Base-by-base conservation (phyloP, 1,140 invertebrate species). In the Hydropsyche tenuis region DNA sequence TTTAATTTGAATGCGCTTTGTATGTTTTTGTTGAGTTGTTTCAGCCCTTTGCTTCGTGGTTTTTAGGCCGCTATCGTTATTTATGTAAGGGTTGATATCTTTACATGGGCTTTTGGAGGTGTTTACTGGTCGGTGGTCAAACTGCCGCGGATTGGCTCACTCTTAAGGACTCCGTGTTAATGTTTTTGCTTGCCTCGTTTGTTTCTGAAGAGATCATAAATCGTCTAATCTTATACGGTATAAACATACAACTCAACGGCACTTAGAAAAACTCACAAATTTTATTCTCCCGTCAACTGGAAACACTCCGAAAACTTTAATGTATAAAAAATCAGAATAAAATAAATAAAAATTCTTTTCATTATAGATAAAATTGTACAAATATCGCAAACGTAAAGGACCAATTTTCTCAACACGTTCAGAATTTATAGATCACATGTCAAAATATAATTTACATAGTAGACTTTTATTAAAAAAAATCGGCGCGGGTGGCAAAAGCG, bases 41-140 rank as follows among this genome's bases (percentile, higher is more conserved):
- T 64, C 62, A 64, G 23, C 62, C 62, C 62, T 64, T 37, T 37
- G 53, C 22, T 60, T 64, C n/a, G n/a, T n/a, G n/a, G n/a, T 20
- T 62, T 23, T 62, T 6, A 3, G 3, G 18, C 18, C 46, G 53
- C 37, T 68, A 46, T 46, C 56, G 56, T 60, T 45, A 68, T 68
- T 68, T 68, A 68, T 68, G 65, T 68, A 68, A 27, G 65, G 45
- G 45, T 68, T 43, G 65, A 68, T 68, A 68, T 68, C 65, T 68
- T 68, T 46, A 68, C 65, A 68, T 42, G 37, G 9, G 16, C 43
- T 43, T 22, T 14, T 60, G n/a, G 65, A 27, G 62, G 45, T 48
- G 30, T 9, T 37, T 37, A 9, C 30, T 37, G 30, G 30, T 37
- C 30, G 30, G 30, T 37, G 30, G 30, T 37, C 30, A 37, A 46